Conservation (phyloP, 35 echinoderm and acorn worm species). For the Ophiothrix spiculata region DNA sequence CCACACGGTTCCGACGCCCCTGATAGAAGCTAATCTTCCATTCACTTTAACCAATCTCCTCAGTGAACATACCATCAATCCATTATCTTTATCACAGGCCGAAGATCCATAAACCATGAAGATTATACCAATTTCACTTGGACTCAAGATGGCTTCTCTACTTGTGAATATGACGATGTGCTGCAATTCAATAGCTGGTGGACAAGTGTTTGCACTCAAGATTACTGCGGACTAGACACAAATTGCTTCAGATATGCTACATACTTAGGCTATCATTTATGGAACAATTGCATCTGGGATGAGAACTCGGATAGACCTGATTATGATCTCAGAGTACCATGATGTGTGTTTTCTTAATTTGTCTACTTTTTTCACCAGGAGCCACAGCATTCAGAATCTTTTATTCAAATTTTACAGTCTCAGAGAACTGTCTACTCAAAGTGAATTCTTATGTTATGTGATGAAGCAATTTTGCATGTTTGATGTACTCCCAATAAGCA, state of each 20-base stretch:
- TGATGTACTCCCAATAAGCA: no score
- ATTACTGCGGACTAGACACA: slow-evolving; percentile 57
- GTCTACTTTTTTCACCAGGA: no score
- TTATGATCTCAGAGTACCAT: slow-evolving; percentile 71
- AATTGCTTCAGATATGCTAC: slow-evolving; percentile 74
- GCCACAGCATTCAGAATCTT: no score
- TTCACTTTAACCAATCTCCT: no score
- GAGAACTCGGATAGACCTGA: slow-evolving; percentile 29
- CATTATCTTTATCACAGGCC: slow-evolving; percentile 60
- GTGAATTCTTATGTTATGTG: no score
- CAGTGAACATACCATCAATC: no score
- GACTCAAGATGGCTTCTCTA: slow-evolving; percentile 85
- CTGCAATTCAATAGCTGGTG: slow-evolving; percentile 65
- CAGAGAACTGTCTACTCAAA: no score
- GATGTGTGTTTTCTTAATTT: no score
- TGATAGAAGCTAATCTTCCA: no score
- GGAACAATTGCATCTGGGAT: slow-evolving; percentile 94
- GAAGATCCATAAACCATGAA: slow-evolving; percentile 20
- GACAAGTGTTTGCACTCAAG: slow-evolving; percentile 37
- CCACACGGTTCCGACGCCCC: no score
- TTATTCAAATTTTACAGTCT: no score
- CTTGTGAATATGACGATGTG: slow-evolving; percentile 59
- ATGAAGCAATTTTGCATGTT: no score
- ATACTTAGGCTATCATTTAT: slow-evolving; percentile 76
- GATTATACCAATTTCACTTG: slow-evolving; percentile 51